Percentiles rank a stretch among this genome's conserved stretches.
Evolutionary conservation across 2,888 invertebrate genomes (phyloP).

Genomic region (Drosophila histrio): DNA sequence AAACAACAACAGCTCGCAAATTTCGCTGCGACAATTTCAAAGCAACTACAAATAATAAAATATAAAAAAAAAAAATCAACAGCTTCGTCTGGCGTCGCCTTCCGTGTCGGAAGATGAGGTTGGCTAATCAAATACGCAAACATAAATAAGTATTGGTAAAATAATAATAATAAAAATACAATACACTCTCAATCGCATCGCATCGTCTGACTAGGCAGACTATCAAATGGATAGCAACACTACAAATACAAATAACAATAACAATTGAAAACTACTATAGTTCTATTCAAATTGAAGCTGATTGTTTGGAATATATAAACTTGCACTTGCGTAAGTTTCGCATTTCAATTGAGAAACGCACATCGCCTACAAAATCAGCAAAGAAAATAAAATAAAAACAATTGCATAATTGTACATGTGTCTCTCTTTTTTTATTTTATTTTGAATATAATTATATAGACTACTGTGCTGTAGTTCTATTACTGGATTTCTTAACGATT

Average conservation of each 20-base stretch:
- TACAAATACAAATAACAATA: slow-evolving; percentile 14
- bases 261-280: slow-evolving; percentile 3
- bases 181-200: slow-evolving; percentile 10
- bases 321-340: slow-evolving; percentile 55
- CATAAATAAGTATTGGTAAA: slow-evolving; percentile 22
- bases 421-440: background rate
- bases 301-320: slow-evolving; percentile 31
- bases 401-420: slow-evolving; percentile 1
- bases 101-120: slow-evolving; percentile 76
- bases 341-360: slow-evolving; percentile 61
- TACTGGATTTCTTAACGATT: background rate
- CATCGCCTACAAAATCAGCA: slow-evolving; percentile 42
- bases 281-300: slow-evolving; percentile 3
- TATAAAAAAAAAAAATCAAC: slow-evolving; percentile 13
- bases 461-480: background rate
- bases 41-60: slow-evolving; percentile 26
- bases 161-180: slow-evolving; percentile 24
- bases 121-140: slow-evolving; percentile 24
- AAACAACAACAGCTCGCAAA: too few species aligned
- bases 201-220: slow-evolving; percentile 23
- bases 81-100: slow-evolving; percentile 53
- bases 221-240: slow-evolving; percentile 17
- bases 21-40: slow-evolving; percentile 65
- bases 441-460: background rate
- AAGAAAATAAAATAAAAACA: slow-evolving; percentile 18